Conservation (phyloP, 30 jellyfish, hydroid and myxozoan genomes). For the Turritopsis dohrnii region DNA sequence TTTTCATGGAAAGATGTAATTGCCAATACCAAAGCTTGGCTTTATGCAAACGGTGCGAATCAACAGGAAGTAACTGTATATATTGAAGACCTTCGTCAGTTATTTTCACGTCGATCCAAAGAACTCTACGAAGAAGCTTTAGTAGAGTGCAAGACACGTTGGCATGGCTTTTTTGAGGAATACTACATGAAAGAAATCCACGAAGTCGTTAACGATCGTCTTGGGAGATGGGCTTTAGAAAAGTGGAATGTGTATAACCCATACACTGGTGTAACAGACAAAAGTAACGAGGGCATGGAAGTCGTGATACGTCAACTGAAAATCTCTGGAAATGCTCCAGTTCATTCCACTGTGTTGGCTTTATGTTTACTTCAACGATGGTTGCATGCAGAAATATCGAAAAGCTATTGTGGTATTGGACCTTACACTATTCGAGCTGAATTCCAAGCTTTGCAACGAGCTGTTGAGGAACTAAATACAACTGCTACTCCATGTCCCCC, state of each 20-base stretch:
- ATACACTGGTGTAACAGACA: slow-evolving; percentile 71
- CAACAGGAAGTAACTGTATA: slow-evolving; percentile 82
- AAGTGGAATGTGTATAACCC: slow-evolving; percentile 70
- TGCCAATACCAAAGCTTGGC: slow-evolving; percentile 62
- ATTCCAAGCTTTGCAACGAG: slow-evolving; percentile 37
- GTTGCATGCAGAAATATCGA: slow-evolving; percentile 52
- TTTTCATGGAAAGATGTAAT: slow-evolving; percentile 67
- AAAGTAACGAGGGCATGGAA: slow-evolving; percentile 63
- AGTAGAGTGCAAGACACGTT: slow-evolving; percentile 52
- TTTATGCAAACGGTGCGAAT: slow-evolving; percentile 72
- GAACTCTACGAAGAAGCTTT: slow-evolving; percentile 68
- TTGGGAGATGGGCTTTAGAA: slow-evolving; percentile 72
- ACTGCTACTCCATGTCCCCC: slow-evolving; percentile 68
- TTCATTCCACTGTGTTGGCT: slow-evolving; percentile 40
- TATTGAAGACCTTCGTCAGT: slow-evolving; percentile 72
- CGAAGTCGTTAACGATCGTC: slow-evolving; percentile 46
- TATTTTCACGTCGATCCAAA: slow-evolving; percentile 51
- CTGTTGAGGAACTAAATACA: slow-evolving; percentile 39
- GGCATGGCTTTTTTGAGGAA: slow-evolving; percentile 70
- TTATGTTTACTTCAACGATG: slow-evolving; percentile 65
- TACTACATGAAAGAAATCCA: slow-evolving; percentile 57
- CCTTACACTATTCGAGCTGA: slow-evolving; percentile 53
- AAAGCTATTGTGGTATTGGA: slow-evolving; percentile 55
- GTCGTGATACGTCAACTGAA: slow-evolving; percentile 59
- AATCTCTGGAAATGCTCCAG: slow-evolving; percentile 48